Evolutionary conservation across 2,113 vertebrate species (phyloP).

Genomic region (Scolopax mira): DNA sequence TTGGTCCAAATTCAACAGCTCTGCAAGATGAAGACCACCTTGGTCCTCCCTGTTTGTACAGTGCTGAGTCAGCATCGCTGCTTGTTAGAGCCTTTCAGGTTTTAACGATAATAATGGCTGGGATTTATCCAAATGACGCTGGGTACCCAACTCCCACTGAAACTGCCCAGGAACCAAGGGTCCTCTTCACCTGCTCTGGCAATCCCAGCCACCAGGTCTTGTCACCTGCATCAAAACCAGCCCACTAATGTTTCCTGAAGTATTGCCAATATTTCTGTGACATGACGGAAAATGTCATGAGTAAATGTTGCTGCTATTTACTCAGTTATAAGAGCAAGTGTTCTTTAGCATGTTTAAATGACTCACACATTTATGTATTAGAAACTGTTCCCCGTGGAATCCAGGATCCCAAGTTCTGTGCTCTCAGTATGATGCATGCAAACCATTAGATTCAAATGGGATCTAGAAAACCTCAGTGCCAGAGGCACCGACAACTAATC

Average conservation of each 20-base stretch:
- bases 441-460: not conserved
- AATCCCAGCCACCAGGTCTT: not conserved
- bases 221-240: not conserved
- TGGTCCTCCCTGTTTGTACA: not conserved
- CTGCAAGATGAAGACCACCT: not conserved
- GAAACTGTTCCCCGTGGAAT: not conserved
- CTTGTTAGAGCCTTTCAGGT: not conserved
- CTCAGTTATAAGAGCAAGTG: not conserved
- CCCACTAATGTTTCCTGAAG: not conserved
- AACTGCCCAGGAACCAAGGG: not conserved
- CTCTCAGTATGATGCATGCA: too few species aligned
- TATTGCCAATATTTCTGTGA: not conserved
- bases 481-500: not conserved
- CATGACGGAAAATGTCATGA: not conserved
- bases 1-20: not conserved
- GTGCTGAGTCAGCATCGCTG: not conserved
- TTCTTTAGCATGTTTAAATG: not conserved
- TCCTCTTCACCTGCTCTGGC: not conserved
- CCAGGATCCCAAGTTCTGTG: not conserved
- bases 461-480: not conserved
- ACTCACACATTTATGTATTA: not conserved
- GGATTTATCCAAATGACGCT: not conserved
- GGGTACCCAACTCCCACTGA: not conserved
- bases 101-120: not conserved
- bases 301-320: not conserved